Base-by-base conservation (phyloP, 2,888 invertebrate species). In the Andrena haemorrhoa region DNA sequence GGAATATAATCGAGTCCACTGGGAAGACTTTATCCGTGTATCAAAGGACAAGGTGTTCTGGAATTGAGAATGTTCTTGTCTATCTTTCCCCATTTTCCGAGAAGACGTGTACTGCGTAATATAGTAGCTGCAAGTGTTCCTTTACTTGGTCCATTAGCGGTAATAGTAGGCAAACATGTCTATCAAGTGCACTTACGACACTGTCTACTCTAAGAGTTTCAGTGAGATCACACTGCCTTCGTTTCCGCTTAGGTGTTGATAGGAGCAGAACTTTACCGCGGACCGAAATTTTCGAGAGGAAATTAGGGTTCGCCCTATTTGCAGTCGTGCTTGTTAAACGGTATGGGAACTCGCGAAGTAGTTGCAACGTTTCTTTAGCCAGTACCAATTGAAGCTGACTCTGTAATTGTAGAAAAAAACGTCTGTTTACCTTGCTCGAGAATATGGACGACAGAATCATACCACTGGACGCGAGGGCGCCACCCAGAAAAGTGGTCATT, bases 371-470 rank as follows among this genome's bases (percentile, higher is more conserved):
- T 12, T 41, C 12, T 41, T 41, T 16, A 41, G 41, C 41, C 41
- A 16, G 41, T 41, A 41, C 41, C 4, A 4, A 16, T 41, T 41
- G 41, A 41, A 41, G 41, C 12, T 41, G 1, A 1, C 41, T 41
- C 5, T 16, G 16, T 16, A 16, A 41, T 41, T 12, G 0, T 41
- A 16, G 41, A 26, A 33, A 16, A 26, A 23, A 16, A 20, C n/a
- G 49, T 23, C 16, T 35, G 23, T 53, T 79, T 90, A 94, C 94
- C 90, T 92, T 91, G 49, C 96, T 92, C 26, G 95, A 95, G 85
- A 96, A 95, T 91, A 97, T 97, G 0, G 98, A 98, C 10, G 98
- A 98, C 16, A 97, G 92, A 69, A 98, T 92, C 94, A 98, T 96
- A 68, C 98, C 98, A 10, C 95, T 92, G 2, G 97, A 95, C 0